Evolutionary conservation across 1,140 invertebrate species (phyloP), one percentile per base, ranked within the genome.

Genomic region (Limonius californicus): DNA sequence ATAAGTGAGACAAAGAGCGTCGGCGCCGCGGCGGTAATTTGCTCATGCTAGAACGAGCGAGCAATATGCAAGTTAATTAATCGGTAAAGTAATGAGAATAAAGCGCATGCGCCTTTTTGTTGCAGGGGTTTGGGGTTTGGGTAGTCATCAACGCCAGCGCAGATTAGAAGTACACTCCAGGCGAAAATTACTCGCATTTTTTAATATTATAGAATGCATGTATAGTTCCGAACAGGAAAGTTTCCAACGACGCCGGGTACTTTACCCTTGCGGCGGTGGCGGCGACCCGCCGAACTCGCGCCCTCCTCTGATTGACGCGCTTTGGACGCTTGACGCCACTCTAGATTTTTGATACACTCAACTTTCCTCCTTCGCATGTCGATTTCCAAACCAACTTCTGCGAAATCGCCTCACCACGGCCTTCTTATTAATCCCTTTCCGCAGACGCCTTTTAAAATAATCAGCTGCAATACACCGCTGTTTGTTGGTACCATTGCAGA

Each of bases 31-130:
- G 32, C 57, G 21, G 69, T 73, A 73, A 74, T 75, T 74, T 75
- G 68, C 71, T 59, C 66, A 66, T 68, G 74, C 62, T 71, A 72
- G 72, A 76, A 67, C 67, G 74, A 75, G 74, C 71, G 58, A 67
- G 74, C 72, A 69, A 75, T 76, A 76, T 76, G 75, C 75, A 76
- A 76, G 74, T 75, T 76, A 76, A 76, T 76, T 76, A 76, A 76
- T 76, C 75, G 75, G 71, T 68, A 71, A 71, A 75, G 74, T 76
- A 76, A 76, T 76, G 75, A 76, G 75, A 70, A 70, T 62, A 75
- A 60, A 59, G 73, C 74, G 75, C 75, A 74, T 64, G 72, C 73
- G 73, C 69, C 42, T 32, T 65, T 59, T 62, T 43, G 59, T 65
- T 55, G 18, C n/a, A 57, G 61, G 60, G 62, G 63, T 55, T 35